Base-by-base conservation (phyloP, 2,113 vertebrate genomes). In the Sisor rabdophorus region DNA sequence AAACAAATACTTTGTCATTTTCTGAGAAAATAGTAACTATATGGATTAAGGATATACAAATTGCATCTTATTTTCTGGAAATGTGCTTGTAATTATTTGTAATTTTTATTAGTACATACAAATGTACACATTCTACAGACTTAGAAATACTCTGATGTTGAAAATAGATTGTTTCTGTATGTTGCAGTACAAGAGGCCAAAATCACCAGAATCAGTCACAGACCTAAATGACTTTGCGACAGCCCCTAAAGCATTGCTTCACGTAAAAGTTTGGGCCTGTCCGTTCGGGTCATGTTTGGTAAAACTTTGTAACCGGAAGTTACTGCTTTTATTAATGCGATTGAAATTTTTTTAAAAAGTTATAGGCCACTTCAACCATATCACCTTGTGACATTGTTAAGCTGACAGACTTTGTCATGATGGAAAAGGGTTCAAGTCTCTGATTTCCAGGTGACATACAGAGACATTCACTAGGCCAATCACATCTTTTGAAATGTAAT, bases 161-260 rank as follows among this genome's bases (percentile, higher is more conserved):
- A 2, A 50, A 8, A n/a, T 48, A 9, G 15, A 19, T 3, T 26
- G 48, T 48, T 7, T 26, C 40, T 48, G 15, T 11, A 48, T 47
- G 64, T n/a, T 68, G 44, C 22, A 68, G 17, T 28, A 50, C 64
- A 19, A 50, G 22, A 67, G n/a, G 44, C 26, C 47, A 0, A 68
- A 68, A 50, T 16, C 47, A 17, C 16, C 47, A 69, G 65, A 30
- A 36, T 67, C 24, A 16, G 53, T 54, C 8, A 74, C 53, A 36
- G 19, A 53, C 10, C n/a, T 59, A 10, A 36, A 63, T 2, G 9
- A 17, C 30, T 26, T 30, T 74, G 59, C 24, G 19, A 13, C 11
- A 48, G 50, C 53, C 50, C 53, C 67, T 85, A 75, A 73, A 82
- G 79, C 69, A 48, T 80, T 71, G 76, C 67, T 81, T 79, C 79